These are phyloP conservation scores for Horisme vitalbata DNA, from an alignment of 2,888 invertebrate genomes.

Conservation along the genomic window DNA sequence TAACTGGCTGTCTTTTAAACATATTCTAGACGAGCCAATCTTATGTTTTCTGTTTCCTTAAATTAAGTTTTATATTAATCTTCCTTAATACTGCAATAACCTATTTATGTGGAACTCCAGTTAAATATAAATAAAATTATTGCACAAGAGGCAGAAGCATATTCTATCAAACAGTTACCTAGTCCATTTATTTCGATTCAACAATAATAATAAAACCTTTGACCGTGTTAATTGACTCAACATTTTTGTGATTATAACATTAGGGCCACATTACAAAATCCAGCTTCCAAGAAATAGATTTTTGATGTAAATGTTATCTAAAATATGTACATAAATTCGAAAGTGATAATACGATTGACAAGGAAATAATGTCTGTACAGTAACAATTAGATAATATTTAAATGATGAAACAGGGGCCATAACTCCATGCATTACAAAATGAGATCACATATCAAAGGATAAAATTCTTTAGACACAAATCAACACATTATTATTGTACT, in stretches of 20 bases:
- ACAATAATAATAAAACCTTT: constrained; percentile 61
- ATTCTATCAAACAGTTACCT: constrained; percentile 49
- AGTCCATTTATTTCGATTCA: constrained; percentile 50
- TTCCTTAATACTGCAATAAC: constrained; percentile 11
- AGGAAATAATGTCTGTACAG: constrained; percentile 52
- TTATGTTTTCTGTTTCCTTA: constrained; percentile 23
- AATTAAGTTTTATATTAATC: constrained; percentile 13
- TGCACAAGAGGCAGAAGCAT: constrained; percentile 64
- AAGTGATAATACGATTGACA: constrained; percentile 55
- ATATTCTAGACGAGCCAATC: constrained; percentile 57
- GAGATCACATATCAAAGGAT: constrained; percentile 75
- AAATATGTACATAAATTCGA: constrained; percentile 71
- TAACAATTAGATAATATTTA: constrained; percentile 47
- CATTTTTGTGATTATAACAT: constrained; percentile 42
- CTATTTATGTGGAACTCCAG: constrained; percentile 44
- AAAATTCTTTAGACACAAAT: constrained; percentile 66
- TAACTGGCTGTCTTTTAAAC: constrained; percentile 57
- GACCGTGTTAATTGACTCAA: constrained; percentile 72
- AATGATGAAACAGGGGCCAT: constrained; percentile 52
- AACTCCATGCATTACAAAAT: constrained; percentile 61
- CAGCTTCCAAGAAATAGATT: constrained; percentile 38
- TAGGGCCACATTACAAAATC: constrained; percentile 45
- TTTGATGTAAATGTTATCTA: constrained; percentile 66
- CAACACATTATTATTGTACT: constrained; percentile 74
- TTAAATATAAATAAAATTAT: constrained; percentile 36